A percentile compares a stretch with the other conserved stretches of the same genome.
These are phyloP conservation scores for Hyperoodon ampullatus DNA, from an alignment of 2,113 vertebrate genomes.

Conservation along the genomic window DNA sequence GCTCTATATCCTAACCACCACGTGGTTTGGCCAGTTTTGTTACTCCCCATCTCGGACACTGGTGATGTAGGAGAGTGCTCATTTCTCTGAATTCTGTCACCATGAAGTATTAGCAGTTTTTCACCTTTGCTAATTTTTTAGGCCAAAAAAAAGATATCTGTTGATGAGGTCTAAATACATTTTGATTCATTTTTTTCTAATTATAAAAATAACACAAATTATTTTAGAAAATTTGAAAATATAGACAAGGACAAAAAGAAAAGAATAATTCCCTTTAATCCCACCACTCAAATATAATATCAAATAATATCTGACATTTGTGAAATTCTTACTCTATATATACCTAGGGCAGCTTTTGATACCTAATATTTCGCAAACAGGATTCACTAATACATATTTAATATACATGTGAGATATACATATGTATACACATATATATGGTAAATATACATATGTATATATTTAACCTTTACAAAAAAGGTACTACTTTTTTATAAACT, in stretches of 20 bases:
- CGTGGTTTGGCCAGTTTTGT: background rate
- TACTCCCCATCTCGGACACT: background rate
- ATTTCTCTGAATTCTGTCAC: slow-evolving; percentile 49
- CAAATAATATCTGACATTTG: slow-evolving; percentile 31
- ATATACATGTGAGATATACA: background rate
- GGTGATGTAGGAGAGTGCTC: background rate
- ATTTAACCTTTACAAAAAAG: slow-evolving; percentile 46
- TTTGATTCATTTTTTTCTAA: background rate
- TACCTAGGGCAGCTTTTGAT: background rate
- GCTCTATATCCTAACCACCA: background rate
- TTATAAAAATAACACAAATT: slow-evolving; percentile 27
- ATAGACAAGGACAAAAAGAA: background rate
- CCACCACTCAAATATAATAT: slow-evolving; percentile 28
- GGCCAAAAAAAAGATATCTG: background rate
- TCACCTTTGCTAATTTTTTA: slow-evolving; percentile 29
- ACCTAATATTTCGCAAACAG: slow-evolving; percentile 21
- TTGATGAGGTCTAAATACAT: background rate
- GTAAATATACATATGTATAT: background rate
- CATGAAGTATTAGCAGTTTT: background rate
- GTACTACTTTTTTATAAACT: background rate
- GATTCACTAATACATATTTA: slow-evolving; percentile 2
- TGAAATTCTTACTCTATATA: slow-evolving; percentile 3
- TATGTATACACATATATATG: background rate
- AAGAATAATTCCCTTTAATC: background rate
- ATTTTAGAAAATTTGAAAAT: slow-evolving; percentile 42